Percentiles rank a stretch among this genome's conserved stretches.
Evolutionary conservation across 35 echinoderm and acorn worm genomes (phyloP).

Genomic region (Heliocidaris erythrogramma): DNA sequence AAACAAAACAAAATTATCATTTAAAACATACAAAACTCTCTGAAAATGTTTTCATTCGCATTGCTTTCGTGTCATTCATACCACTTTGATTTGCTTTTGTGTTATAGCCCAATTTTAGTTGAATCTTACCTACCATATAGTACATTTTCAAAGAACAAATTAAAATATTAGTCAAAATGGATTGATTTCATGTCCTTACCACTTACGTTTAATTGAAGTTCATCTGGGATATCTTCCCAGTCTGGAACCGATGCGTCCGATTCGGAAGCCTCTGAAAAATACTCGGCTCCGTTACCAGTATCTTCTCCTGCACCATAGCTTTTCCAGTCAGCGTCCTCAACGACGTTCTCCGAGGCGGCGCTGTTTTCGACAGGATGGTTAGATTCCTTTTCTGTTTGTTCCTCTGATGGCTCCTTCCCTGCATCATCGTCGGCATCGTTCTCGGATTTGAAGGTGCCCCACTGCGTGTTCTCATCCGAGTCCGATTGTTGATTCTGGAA

Average conservation of each 20-base stretch:
- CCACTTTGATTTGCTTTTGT: too few species aligned
- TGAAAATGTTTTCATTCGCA: too few species aligned
- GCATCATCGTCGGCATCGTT: background rate
- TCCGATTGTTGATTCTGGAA: background rate
- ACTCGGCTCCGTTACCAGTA: background rate
- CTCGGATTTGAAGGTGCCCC: background rate
- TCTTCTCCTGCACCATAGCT: background rate
- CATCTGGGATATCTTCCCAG: slow-evolving; percentile 5
- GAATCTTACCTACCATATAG: too few species aligned
- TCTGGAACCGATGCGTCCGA: background rate
- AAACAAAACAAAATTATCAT: too few species aligned
- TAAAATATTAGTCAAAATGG: background rate
- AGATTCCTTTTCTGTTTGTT: background rate
- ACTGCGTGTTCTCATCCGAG: background rate
- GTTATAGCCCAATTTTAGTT: too few species aligned
- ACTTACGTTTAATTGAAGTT: slow-evolving; percentile 34
- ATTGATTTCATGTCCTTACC: background rate
- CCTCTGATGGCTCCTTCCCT: background rate
- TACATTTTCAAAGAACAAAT: too few species aligned
- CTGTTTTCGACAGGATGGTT: background rate
- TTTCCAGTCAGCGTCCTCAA: background rate
- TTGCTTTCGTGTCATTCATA: too few species aligned
- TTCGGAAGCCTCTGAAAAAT: background rate
- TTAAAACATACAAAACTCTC: too few species aligned
- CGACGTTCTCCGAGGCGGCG: background rate